phyloP scores from a whole-genome alignment of 2,888 invertebrate species.

The Ischnus inquisitorius region DNA sequence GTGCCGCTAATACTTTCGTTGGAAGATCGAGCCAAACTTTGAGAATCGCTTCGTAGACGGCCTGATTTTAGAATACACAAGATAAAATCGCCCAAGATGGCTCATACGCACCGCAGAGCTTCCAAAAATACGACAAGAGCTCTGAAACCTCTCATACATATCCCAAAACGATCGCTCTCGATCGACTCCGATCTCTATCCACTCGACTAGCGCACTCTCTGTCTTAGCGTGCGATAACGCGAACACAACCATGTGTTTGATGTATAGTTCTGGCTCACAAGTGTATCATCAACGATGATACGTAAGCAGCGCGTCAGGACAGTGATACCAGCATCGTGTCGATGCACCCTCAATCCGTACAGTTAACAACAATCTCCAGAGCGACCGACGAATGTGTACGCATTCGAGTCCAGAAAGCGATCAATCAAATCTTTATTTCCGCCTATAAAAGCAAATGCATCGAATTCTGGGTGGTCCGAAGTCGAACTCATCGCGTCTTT shows the following conservation, averaged over 20 bases:
- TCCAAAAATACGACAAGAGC: conserved; percentile 46
- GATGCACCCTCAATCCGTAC: conserved; percentile 25
- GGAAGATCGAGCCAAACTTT: too few relatives aligned
- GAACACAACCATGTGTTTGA: conserved; percentile 12
- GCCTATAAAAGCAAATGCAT: conserved; percentile 11
- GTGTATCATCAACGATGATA: conserved; percentile 29
- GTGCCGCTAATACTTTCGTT: not conserved
- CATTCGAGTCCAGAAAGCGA: not conserved
- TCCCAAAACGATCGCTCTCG: conserved; percentile 3
- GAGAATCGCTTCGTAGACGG: not conserved
- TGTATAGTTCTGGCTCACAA: conserved; percentile 2
- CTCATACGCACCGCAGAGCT: conserved; percentile 9
- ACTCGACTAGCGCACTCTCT: conserved; percentile 54
- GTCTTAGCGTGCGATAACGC: conserved; percentile 47
- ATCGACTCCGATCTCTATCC: conserved; percentile 44
- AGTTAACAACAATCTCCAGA: conserved; percentile 1
- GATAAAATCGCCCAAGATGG: conserved; percentile 32
- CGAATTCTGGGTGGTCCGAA: conserved; percentile 45
- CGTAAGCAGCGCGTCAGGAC: conserved; percentile 12
- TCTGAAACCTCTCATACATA: conserved; percentile 1
- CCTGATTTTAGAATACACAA: not conserved
- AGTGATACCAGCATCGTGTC: conserved; percentile 16
- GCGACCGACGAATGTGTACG: not conserved
- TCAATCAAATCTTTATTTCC: conserved; percentile 3
- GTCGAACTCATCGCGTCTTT: not conserved